Evolutionary conservation across 2,888 invertebrate species (phyloP).

Genomic region (Leptarthrus brevirostris): DNA sequence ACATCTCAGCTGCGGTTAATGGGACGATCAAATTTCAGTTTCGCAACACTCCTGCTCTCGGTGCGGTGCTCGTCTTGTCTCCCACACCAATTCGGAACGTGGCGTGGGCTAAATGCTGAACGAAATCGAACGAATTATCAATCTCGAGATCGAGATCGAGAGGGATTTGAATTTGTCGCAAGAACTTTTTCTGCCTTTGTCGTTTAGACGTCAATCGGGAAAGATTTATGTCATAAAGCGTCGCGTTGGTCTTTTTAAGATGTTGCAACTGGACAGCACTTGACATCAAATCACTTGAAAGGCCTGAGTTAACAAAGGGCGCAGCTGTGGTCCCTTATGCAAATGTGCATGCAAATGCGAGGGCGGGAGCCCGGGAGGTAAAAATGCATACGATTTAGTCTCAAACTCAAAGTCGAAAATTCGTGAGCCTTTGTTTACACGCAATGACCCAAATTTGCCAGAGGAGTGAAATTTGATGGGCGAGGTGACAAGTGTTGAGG

Average conservation of each 20-base stretch:
- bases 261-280: conserved; percentile 46
- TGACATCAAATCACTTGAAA: conserved; percentile 27
- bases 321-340: conserved; percentile 43
- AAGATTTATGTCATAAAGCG: conserved; percentile 38
- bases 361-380: conserved; percentile 26
- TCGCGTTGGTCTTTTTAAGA: conserved; percentile 42
- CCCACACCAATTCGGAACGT: conserved; percentile 22
- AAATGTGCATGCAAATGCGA: conserved; percentile 36
- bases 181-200: conserved; percentile 23
- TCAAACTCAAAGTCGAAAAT: conserved; percentile 2
- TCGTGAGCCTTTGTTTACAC: conserved; percentile 19
- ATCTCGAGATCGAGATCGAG: conserved; percentile 1
- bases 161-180: conserved; percentile 31
- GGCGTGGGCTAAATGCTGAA: conserved; percentile 25
- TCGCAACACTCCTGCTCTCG: conserved; percentile 23
- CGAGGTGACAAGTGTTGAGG: conserved; percentile 30
- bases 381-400: conserved; percentile 34
- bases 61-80: conserved; percentile 3
- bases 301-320: conserved; percentile 12
- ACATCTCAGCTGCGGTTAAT: conserved; percentile 22
- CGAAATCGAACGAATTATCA: conserved; percentile 1
- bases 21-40: conserved; percentile 38
- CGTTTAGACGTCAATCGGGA: conserved; percentile 22
- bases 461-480: neutral
- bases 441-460: conserved; percentile 35